Evolutionary conservation across 2,113 vertebrate genomes (phyloP), one percentile per base, ranked within the genome.

Genomic region (Pseudopipra pipra): DNA sequence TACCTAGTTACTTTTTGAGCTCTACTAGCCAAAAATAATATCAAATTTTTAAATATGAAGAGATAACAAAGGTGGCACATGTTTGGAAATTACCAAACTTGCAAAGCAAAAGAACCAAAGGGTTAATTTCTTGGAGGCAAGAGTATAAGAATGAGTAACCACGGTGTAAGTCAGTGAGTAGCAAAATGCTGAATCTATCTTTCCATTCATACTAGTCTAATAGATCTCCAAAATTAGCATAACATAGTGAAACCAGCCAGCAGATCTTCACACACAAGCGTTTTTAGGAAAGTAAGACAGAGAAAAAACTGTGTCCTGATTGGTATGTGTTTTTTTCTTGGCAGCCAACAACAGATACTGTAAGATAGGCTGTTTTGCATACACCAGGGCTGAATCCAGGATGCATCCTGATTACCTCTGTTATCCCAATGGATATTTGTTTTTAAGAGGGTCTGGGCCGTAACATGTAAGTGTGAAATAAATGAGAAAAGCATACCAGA

Each of bases 81-180:
- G 2, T 46, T 56, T 72, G 33, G 67, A 83, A 94, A 66, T 61
- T 46, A 52, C 2, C 19, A 79, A 31, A 31, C 9, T 18, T 80
- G 9, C 12, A 41, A 68, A 47, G 31, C 43, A 31, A 81, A 66
- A 71, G 49, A 62, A 58, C 5, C 13, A 79, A 92, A 83, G 8
- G 6, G 6, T 76, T 78, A 1, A 30, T 75, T 88, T 83, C 41
- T 58, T 49, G 27, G 33, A 54, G 22, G 8, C 21, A 24, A 66
- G 49, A 65, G 14, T 19, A 14, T 27, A 31, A 80, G 43, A 66
- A 85, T 0, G 0, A 62, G 12, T 3, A 70, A 23, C 11, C 1
- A 12, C 5, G 8, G 22, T 33, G 4, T 28, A 66, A 83, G 12
- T 9, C 27, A 66, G 7, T 5, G 30, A 81, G 30, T 2, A 52